Evolutionary conservation across 2,113 vertebrate genomes (phyloP).

Genomic region (Orycteropus afer): DNA sequence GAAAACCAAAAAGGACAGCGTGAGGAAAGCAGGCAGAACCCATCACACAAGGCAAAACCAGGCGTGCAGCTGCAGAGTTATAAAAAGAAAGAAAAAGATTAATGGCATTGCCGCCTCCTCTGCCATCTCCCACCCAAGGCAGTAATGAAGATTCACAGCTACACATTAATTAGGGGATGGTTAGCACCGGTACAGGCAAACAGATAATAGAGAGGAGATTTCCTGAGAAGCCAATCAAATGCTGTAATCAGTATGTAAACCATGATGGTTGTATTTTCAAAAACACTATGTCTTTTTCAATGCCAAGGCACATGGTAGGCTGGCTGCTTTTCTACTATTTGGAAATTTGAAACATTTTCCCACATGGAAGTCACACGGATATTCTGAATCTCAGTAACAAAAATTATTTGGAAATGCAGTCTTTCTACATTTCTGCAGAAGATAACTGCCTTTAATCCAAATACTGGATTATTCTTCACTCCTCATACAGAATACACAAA

Average conservation of each 20-base stretch:
- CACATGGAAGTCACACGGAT: slow-evolving; percentile 31
- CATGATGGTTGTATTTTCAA: slow-evolving; percentile 31
- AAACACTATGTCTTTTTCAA: slow-evolving; percentile 46
- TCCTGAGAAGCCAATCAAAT: slow-evolving; percentile 42
- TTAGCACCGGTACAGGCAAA: slow-evolving; percentile 71
- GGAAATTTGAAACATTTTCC: slow-evolving; percentile 28
- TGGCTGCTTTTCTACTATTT: slow-evolving; percentile 32
- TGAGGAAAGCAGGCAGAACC: slow-evolving; percentile 32
- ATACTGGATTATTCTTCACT: slow-evolving; percentile 6
- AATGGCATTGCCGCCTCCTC: slow-evolving; percentile 63
- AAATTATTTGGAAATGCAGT: slow-evolving; percentile 12
- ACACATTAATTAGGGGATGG: slow-evolving; percentile 79
- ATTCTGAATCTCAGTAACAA: background rate
- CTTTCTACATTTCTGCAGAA: background rate
- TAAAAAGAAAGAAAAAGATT: slow-evolving; percentile 71
- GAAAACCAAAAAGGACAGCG: slow-evolving; percentile 60
- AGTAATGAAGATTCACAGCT: slow-evolving; percentile 80
- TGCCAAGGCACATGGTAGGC: slow-evolving; percentile 29
- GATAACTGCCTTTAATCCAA: background rate
- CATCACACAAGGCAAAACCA: background rate
- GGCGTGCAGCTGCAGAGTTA: slow-evolving; percentile 68
- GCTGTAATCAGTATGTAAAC: slow-evolving; percentile 63
- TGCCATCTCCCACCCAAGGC: background rate
- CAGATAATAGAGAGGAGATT: slow-evolving; percentile 66
- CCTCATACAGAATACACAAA: background rate